Conservation (phyloP, 2,888 invertebrate genomes). For the Homarus gammarus region DNA sequence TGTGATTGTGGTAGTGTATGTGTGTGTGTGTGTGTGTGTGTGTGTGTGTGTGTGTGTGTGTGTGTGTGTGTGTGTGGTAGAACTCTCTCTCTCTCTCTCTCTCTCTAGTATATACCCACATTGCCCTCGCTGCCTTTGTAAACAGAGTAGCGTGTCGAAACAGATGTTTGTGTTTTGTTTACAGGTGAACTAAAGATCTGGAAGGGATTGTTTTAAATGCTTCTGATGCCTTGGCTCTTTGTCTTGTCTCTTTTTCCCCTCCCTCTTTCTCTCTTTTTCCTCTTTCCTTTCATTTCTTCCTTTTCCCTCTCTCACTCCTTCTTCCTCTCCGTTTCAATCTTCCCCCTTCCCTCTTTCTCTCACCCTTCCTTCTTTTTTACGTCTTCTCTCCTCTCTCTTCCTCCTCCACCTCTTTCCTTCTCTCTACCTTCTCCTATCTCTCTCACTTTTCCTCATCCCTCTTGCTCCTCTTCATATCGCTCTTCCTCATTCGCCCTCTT, state of each 20-base stretch:
- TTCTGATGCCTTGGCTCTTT: too few relatives aligned
- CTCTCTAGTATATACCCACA: neutral
- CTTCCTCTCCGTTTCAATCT: neutral
- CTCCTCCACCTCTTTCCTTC: neutral
- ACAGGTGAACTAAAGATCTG: too few relatives aligned
- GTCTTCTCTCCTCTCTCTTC: neutral
- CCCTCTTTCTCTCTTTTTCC: conserved; percentile 21
- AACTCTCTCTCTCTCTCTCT: neutral
- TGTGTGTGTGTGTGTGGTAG: too few relatives aligned
- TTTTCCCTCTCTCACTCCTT: neutral
- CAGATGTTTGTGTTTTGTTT: too few relatives aligned
- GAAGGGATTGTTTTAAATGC: too few relatives aligned
- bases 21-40: too few relatives aligned
- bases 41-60: too few relatives aligned
- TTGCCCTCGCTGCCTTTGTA: neutral
- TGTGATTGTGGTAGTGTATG: too few relatives aligned
- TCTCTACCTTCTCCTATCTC: neutral
- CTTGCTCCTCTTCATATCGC: neutral
- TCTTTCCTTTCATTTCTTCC: neutral
- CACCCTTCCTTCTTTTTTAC: conserved; percentile 7
- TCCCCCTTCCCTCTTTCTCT: neutral
- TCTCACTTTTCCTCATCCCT: neutral
- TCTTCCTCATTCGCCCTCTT: neutral
- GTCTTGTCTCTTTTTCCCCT: conserved; percentile 10
- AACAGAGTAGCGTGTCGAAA: neutral